A percentile compares a stretch with the other conserved stretches of the same genome.
Conservation (phyloP, 64 coral and sea anemone genomes). For the Dendrophyllia cribrosa region DNA sequence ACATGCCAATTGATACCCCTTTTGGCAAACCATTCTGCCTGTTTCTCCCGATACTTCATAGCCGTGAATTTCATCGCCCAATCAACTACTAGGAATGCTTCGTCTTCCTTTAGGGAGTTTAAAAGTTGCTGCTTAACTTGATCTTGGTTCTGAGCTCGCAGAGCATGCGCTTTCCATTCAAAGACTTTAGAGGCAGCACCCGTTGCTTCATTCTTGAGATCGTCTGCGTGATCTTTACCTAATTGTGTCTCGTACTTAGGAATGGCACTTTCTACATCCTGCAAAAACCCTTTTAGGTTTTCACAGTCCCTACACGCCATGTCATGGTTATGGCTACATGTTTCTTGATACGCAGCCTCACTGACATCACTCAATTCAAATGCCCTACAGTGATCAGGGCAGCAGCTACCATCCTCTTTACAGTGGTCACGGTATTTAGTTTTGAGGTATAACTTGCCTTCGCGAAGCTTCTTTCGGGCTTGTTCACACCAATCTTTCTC, state of each 20-base stretch:
- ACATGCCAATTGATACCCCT: conserved; percentile 48
- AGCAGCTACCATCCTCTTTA: conserved; percentile 1
- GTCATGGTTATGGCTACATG: conserved; percentile 25
- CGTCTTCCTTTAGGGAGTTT: not conserved
- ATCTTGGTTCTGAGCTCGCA: conserved; percentile 46
- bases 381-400: conserved; percentile 44
- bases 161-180: conserved; percentile 23
- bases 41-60: conserved; percentile 37
- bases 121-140: conserved; percentile 30
- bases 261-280: conserved; percentile 10
- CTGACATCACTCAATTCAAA: conserved; percentile 25
- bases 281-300: not conserved
- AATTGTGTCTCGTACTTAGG: not conserved
- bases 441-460: conserved; percentile 28
- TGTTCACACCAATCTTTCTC: conserved; percentile 2
- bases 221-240: conserved; percentile 5
- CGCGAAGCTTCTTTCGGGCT: conserved; percentile 3
- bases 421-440: conserved; percentile 33
- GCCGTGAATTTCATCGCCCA: conserved; percentile 67
- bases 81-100: conserved; percentile 35
- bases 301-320: not conserved
- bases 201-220: conserved; percentile 26
- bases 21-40: conserved; percentile 35
- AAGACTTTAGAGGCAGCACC: conserved; percentile 22
- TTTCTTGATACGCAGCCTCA: conserved; percentile 17